Base-by-base conservation (phyloP, 2,888 invertebrate genomes). In the Drosophila quinaria region DNA sequence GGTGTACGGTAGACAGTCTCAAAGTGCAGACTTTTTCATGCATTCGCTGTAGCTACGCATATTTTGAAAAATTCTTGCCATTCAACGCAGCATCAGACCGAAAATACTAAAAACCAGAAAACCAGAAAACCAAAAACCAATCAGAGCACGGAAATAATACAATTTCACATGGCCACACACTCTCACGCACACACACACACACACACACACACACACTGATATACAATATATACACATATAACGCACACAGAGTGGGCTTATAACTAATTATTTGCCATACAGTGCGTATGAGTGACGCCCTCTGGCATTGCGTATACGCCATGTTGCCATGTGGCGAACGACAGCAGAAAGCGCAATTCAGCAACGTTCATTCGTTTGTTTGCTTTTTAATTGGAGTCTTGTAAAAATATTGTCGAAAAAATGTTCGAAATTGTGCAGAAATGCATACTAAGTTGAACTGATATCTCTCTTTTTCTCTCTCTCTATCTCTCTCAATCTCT, bases 361-460 rank as follows among this genome's bases (percentile, higher is more conserved):
- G 37, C 29, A 46, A 9, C 17, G 19, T 9, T n/a, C n/a, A n/a
- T n/a, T 8, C 13, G 17, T 37, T 33, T 10, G 3, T n/a, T 25
- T 47, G 19, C 3, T 11, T 25, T 37, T 61, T 74, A 84, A 82
- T 78, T 82, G 72, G 87, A 78, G 51, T 81, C 59, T 68, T 70
- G 74, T 64, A 68, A 80, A 67, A 73, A 83, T 65, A 64, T 64
- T 69, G 52, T 50, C 61, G 66, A 56, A 51, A 67, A 67, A 52
- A 46, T n/a, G 42, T 41, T 37, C 15, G 54, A 52, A 59, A 37
- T 47, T 47, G 60, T 66, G 56, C 61, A 58, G 42, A 47, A 37
- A 62, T 66, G 61, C 58, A 58, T 51, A 51, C 41, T 64, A 52
- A 65, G 37, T 33, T 52, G 19, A 25, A 25, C 25, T 25, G 25